phyloP scores from a whole-genome alignment of 2,113 vertebrate genomes.

The Muntiacus reevesi region DNA sequence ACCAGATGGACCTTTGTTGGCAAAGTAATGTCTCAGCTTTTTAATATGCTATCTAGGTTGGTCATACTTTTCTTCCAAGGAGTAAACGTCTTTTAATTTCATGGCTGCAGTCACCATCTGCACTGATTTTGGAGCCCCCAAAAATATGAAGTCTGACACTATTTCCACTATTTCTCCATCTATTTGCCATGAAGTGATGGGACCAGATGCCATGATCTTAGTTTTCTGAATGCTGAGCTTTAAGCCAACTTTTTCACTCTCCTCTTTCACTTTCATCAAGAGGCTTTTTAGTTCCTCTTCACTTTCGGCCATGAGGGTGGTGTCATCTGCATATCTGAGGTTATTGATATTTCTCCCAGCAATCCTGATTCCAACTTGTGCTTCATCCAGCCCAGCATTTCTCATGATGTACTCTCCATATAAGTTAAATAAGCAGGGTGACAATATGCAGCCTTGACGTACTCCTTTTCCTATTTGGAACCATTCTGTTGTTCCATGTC shows the following conservation, averaged over 20 bases:
- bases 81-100: fast-evolving
- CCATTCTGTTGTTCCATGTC: too few species aligned
- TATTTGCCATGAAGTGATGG: not conserved
- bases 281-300: too few species aligned
- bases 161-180: not conserved
- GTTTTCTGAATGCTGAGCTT: not conserved
- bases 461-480: too few species aligned
- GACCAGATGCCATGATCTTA: not conserved
- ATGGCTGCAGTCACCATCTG: not conserved
- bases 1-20: not conserved
- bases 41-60: not conserved
- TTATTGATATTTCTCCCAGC: too few species aligned
- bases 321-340: too few species aligned
- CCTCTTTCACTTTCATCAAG: too few species aligned
- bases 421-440: too few species aligned
- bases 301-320: too few species aligned
- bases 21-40: not conserved
- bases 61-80: not conserved
- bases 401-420: too few species aligned
- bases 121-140: not conserved
- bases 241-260: too few species aligned
- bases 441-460: too few species aligned
- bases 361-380: too few species aligned
- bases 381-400: fast-evolving
- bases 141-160: not conserved